Conservation (phyloP, 2,113 vertebrate species). For the Alectura lathami region DNA sequence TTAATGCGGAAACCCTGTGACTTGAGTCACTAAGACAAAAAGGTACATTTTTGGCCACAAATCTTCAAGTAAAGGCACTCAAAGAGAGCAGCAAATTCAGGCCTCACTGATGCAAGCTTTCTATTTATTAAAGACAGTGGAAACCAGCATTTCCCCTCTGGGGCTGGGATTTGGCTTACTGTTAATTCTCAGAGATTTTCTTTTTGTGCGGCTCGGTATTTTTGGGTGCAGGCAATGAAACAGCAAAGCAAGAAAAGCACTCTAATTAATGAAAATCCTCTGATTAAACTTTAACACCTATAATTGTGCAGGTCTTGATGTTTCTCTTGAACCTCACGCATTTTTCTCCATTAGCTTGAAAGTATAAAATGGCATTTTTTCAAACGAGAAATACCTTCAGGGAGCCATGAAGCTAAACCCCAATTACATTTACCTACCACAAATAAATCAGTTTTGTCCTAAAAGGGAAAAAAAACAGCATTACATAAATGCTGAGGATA, state of each 20-base stretch:
- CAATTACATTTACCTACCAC: constrained; percentile 22
- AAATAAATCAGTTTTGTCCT: constrained; percentile 32
- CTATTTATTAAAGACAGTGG: neutral
- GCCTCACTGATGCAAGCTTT: neutral
- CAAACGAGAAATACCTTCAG: constrained; percentile 30
- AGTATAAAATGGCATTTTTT: constrained; percentile 34
- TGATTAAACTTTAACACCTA: neutral
- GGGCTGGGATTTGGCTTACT: neutral
- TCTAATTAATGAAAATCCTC: neutral
- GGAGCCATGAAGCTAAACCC: constrained; percentile 31
- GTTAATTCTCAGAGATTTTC: neutral
- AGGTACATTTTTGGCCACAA: neutral
- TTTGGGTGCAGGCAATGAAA: neutral
- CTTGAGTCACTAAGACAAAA: neutral
- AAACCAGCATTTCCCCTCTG: fast-evolving
- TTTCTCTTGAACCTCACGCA: neutral
- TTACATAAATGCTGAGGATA: constrained; percentile 19
- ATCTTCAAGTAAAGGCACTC: neutral
- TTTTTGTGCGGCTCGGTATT: neutral
- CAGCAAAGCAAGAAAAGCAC: neutral
- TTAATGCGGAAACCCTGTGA: neutral
- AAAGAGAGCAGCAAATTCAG: neutral
- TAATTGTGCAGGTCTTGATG: neutral
- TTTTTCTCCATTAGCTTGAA: constrained; percentile 9
- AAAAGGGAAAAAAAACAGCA: neutral